Evolutionary conservation across 2,888 invertebrate genomes (phyloP).

Genomic region (Seladonia tumulorum): DNA sequence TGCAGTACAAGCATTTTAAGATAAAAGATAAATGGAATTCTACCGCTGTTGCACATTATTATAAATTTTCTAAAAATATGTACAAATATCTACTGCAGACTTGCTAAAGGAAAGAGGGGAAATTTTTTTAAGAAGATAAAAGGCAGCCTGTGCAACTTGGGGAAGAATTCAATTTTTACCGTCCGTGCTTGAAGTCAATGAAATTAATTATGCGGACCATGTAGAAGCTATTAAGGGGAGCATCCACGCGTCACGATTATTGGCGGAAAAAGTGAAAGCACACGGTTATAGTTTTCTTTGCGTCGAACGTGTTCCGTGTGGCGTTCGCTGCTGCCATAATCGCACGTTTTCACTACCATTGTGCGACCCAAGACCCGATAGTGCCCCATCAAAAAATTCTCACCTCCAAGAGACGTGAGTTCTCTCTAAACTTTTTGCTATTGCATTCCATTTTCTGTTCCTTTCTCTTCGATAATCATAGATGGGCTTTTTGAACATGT

Average conservation of each 20-base stretch:
- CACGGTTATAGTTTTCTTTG: slow-evolving; percentile 26
- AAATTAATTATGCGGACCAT: neutral
- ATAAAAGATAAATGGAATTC: neutral
- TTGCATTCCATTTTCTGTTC: neutral
- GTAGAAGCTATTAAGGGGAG: neutral
- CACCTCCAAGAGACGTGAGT: neutral
- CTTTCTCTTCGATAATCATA: neutral
- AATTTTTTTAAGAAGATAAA: neutral
- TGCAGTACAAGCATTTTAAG: neutral
- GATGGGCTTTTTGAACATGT: neutral
- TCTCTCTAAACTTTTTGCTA: neutral
- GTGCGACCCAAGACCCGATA: neutral
- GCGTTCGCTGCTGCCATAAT: slow-evolving; percentile 28
- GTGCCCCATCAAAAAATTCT: slow-evolving; percentile 5
- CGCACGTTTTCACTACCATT: slow-evolving; percentile 28
- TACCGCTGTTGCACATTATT: neutral
- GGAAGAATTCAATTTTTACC: neutral
- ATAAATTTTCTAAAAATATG: neutral
- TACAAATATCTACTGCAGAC: neutral
- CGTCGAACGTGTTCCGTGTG: neutral
- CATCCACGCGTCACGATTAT: slow-evolving; percentile 4
- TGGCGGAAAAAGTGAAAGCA: slow-evolving; percentile 38
- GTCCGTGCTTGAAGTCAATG: neutral
- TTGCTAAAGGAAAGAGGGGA: neutral
- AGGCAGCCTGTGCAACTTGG: neutral